These are phyloP conservation scores for Capitulum mitella DNA, from an alignment of 2,888 invertebrate species.

Conservation along the genomic window DNA sequence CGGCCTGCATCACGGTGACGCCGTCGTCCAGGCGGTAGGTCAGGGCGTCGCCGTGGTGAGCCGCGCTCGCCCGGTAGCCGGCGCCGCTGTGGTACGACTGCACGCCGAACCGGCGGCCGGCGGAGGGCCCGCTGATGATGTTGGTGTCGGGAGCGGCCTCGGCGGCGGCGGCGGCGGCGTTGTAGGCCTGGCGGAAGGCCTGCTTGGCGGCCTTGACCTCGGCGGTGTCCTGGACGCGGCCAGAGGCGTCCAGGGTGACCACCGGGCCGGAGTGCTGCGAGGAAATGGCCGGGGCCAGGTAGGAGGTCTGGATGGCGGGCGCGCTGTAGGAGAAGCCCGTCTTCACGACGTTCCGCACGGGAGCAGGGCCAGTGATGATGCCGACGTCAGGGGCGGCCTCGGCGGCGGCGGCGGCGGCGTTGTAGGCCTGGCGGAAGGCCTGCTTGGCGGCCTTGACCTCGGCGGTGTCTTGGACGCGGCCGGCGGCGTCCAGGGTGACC, in stretches of 20 bases:
- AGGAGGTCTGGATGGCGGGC: background rate
- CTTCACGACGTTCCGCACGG: background rate
- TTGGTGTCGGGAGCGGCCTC: constrained; percentile 27
- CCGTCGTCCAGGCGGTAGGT: background rate
- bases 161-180: background rate
- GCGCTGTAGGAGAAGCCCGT: background rate
- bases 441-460: constrained; percentile 6
- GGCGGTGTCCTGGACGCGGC: background rate
- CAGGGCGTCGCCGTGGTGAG: background rate
- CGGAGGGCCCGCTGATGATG: background rate
- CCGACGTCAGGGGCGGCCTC: constrained; percentile 27
- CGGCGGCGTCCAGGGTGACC: constrained; percentile 32
- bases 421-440: background rate
- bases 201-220: background rate
- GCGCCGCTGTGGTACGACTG: background rate
- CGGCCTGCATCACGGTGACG: background rate
- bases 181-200: background rate
- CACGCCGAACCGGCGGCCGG: too few species aligned
- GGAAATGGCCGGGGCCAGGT: background rate
- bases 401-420: background rate
- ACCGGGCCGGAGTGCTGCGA: background rate
- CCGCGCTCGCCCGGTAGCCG: background rate
- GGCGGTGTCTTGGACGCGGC: constrained; percentile 32
- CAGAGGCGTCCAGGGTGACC: background rate
- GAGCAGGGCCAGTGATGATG: background rate